These are phyloP conservation scores for Mormyrus hasselquistii DNA, from an alignment of 2,797 vertebrate genomes.

Conservation along the genomic window DNA sequence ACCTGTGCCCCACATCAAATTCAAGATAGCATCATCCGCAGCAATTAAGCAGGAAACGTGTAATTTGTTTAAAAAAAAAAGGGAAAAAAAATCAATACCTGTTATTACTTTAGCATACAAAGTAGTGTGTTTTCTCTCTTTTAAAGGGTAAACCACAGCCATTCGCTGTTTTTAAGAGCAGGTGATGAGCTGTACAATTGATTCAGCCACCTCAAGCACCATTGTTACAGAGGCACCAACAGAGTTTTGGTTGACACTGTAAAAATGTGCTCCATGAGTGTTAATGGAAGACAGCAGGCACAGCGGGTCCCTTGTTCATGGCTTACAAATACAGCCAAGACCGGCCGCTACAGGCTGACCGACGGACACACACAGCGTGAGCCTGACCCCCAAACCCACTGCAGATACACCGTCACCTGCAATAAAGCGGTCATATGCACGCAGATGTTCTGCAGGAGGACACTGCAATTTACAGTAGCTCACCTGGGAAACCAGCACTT, in stretches of 20 bases:
- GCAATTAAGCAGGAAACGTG: conserved; percentile 70
- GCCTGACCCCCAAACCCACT: background rate
- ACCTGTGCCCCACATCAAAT: conserved; percentile 52
- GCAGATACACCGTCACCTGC: background rate
- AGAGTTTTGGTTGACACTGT: background rate
- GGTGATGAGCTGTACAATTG: background rate
- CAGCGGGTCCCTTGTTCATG: background rate
- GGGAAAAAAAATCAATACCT: conserved; percentile 51
- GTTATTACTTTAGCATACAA: conserved; percentile 58
- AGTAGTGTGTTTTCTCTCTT: conserved; percentile 34
- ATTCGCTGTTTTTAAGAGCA: background rate
- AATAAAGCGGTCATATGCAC: background rate
- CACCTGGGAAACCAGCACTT: conserved; percentile 10
- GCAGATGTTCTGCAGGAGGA: background rate
- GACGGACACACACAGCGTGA: background rate
- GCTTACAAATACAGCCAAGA: background rate
- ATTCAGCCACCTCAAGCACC: background rate
- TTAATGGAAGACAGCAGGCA: background rate
- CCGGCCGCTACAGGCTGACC: background rate
- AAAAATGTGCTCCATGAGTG: background rate
- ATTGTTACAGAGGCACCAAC: background rate
- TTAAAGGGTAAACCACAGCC: conserved; percentile 26
- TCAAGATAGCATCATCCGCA: conserved; percentile 70
- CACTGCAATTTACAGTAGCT: background rate
- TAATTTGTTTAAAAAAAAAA: conserved; percentile 50